phyloP scores from a whole-genome alignment of 1,140 invertebrate genomes.

The Sipha flava region DNA sequence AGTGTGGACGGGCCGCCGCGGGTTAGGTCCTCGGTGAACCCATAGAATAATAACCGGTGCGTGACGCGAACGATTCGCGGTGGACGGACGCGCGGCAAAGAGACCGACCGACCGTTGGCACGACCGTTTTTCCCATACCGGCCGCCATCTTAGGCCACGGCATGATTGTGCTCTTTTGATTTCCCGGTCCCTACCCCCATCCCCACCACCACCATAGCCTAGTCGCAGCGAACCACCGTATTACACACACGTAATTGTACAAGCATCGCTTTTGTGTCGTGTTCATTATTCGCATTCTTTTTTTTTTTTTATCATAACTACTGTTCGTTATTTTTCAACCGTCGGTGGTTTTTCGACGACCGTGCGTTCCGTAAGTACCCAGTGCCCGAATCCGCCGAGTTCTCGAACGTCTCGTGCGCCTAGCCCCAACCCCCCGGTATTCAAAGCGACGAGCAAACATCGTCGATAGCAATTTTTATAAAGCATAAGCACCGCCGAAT shows the following conservation, averaged over 20 bases:
- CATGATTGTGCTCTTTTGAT: constrained; percentile 32
- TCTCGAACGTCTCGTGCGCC: no score
- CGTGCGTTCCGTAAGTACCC: no score
- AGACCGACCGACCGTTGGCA: not conserved
- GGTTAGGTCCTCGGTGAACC: no score
- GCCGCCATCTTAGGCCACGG: constrained; percentile 25
- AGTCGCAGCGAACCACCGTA: not conserved
- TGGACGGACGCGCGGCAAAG: not conserved
- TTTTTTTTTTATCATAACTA: not conserved
- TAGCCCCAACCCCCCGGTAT: no score
- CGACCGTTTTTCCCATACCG: constrained; percentile 1
- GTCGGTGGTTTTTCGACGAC: no score
- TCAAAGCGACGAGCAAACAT: not conserved
- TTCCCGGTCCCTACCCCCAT: constrained; percentile 8
- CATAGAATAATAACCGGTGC: no score
- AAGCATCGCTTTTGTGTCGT: not conserved
- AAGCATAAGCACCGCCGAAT: not conserved
- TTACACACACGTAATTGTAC: not conserved
- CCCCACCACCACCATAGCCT: no score
- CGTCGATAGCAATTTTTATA: not conserved
- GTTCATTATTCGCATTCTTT: not conserved
- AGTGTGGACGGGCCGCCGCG: no score
- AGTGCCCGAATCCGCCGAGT: no score
- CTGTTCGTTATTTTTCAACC: not conserved
- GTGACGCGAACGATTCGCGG: no score